Base-by-base conservation (phyloP, 1,140 invertebrate genomes). In the Batillaria attramentaria region DNA sequence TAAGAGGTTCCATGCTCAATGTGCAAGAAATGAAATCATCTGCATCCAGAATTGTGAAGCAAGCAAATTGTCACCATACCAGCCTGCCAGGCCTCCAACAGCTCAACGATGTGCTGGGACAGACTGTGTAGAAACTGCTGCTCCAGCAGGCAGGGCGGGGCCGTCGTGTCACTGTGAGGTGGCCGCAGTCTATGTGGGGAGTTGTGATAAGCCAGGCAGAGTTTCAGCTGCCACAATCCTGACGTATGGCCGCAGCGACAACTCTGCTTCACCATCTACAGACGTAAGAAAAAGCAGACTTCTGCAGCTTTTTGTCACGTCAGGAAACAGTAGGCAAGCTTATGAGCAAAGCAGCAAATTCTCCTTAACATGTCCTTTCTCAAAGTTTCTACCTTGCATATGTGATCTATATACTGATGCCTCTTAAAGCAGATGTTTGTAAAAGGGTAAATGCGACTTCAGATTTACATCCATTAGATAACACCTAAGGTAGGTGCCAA, bases 161-260 rank as follows among this genome's bases (percentile, higher is more conserved):
- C 77, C 41, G 65, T 60, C 39, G 31, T 60, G 6, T 69, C 70
- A 8, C 46, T 62, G 6, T 68, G 60, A 10, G 46, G 78, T 24
- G 16, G 39, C 5, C 20, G 33, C 62, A 84, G 70, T 5, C 80
- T 65, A 77, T 83, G 79, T 10, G 76, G 65, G n/a, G 81, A 78
- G 60, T 76, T 79, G 74, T 88, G 86, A 77, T 88, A 90, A 24
- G 80, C 79, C 57, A 85, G 68, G 28, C 88, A 83, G 33, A 88
- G 77, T 77, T 87, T 88, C 57, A 90, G 66, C 79, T 90, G 89
- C 78, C 79, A 83, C 20, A 89, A 73, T 46, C 86, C 86, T 0
- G 82, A 42, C 0, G 84, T 81, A 24, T 70, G 76, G 31, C 39
- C 24, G 43, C 54, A 18, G 1, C 70, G 31, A n/a, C 54, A 16